Evolutionary conservation across 1,140 invertebrate species (phyloP), one percentile per base, ranked within the genome.

Genomic region (Drosophila lacteicornis): DNA sequence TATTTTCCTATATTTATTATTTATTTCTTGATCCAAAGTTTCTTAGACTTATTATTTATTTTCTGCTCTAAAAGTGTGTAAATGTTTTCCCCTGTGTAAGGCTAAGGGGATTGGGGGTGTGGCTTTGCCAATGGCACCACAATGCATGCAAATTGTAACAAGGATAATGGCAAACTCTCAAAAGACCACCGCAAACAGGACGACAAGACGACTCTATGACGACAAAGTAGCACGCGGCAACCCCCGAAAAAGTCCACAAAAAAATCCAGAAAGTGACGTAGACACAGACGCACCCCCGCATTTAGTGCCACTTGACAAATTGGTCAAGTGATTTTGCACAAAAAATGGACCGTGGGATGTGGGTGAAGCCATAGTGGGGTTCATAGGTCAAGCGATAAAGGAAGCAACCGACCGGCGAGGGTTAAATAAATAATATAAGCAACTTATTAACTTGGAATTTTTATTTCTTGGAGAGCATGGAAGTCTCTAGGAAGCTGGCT

Each of bases 241-340:
- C 77, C 70, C 80, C 65, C 19, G 11, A 49, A 50, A 47, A 47
- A 22, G 53, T 47, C 42, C 22, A 8, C 30, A 60, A 13, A 67
- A 51, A 51, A 51, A 13, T 19, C 38, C 43, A 1, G 53, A 30
- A 45, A 25, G 22, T 25, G 53, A 58, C 68, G 61, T 46, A 74
- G 63, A 74, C 77, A 69, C 66, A 88, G 78, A 88, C 80, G 73
- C 85, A 55, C 38, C 51, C 51, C 51, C 51, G 51, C 51, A 40
- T 79, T 85, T 90, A 90, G 79, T 91, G 85, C 82, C 86, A 90
- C 86, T 90, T 90, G 85, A 90, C 86, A 90, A 90, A 90, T 90
- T 90, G 85, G 85, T 90, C 85, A 90, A 90, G 85, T 91, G 86
- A 90, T 90, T 90, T 91, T 68, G 82, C 86, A 85, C 71, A 85